These are phyloP conservation scores for Drosophila navojoa DNA, from an alignment of 1,140 invertebrate genomes.

Conservation along the genomic window DNA sequence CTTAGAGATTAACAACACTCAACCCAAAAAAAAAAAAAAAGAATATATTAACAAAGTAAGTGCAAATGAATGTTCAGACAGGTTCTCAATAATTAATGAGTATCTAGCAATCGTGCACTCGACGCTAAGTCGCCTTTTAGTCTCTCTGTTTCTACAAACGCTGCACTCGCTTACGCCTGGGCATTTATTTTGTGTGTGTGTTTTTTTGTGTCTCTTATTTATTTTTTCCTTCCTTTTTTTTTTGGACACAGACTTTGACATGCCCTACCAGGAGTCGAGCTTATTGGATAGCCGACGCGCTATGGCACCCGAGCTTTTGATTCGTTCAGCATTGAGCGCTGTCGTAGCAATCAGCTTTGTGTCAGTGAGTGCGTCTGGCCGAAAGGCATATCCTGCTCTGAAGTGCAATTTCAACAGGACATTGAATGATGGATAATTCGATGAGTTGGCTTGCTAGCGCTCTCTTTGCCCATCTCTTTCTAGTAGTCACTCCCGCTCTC, in stretches of 20 bases:
- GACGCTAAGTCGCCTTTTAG: background rate
- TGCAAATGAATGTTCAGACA: too few species aligned
- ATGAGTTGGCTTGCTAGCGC: slow-evolving; percentile 10
- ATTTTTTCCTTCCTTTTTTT: slow-evolving; percentile 13
- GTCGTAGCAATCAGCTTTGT: slow-evolving; percentile 45
- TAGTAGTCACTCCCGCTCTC: background rate
- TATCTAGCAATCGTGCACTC: background rate
- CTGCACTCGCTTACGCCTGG: background rate
- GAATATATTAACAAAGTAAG: too few species aligned
- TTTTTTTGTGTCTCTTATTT: slow-evolving; percentile 7
- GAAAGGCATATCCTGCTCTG: slow-evolving; percentile 10
- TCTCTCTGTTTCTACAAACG: background rate
- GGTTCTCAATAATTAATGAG: background rate
- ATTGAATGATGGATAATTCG: slow-evolving; percentile 17
- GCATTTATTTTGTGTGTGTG: background rate
- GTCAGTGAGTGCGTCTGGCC: slow-evolving; percentile 35
- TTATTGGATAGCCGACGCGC: slow-evolving; percentile 14
- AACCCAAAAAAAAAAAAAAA: too few species aligned
- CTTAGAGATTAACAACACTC: too few species aligned
- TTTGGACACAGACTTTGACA: slow-evolving; percentile 18
- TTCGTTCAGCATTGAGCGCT: background rate
- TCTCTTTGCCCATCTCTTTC: background rate
- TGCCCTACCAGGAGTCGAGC: slow-evolving; percentile 17
- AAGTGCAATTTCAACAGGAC: slow-evolving; percentile 28
- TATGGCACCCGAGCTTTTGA: background rate